Base-by-base conservation (phyloP, 2,888 invertebrate genomes). In the Liodrosophila aerea region DNA sequence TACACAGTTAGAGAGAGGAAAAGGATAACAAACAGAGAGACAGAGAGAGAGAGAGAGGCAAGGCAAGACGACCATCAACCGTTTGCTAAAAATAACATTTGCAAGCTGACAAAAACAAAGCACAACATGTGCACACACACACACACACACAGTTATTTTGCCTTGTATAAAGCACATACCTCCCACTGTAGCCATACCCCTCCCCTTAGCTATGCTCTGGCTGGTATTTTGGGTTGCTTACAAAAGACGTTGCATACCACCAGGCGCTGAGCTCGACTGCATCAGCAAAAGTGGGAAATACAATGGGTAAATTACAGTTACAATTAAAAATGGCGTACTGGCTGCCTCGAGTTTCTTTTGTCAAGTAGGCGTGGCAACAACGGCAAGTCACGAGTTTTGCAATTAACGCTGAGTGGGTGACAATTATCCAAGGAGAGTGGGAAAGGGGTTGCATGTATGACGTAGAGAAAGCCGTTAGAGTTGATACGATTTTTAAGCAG, bases 271-370 rank as follows among this genome's bases (percentile, higher is more conserved):
- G 16, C 4, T 15, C 36, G 2, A 54, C 44, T 54, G 75, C 69
- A 73, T 73, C 75, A 64, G 64, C 69, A 75, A 64, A 69, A 64
- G 77, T 75, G 67, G 57, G 64, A 59, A 77, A 63, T 69, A 84
- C 84, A 81, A 81, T 81, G 82, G 78, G 66, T 82, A 84, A 81
- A 81, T 84, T 84, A 81, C 81, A 76, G 85, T 84, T 84, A 81
- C 85, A 81, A 81, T 81, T 81, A 81, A 81, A 81, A 81, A 81
- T 84, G 81, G 81, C 81, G 76, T 61, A 31, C 29, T 52, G 31
- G 36, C 43, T 34, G 67, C 59, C 68, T 71, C 64, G 47, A 54
- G 58, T 56, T 40, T 56, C 58, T 53, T 60, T 59, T 69, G 63
- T 60, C 57, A 59, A 62, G 56, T 9, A 31, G 60, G 60, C 57